Evolutionary conservation across 2,888 invertebrate species (phyloP), one percentile per base, ranked within the genome.

Genomic region (Xylocampa areola): DNA sequence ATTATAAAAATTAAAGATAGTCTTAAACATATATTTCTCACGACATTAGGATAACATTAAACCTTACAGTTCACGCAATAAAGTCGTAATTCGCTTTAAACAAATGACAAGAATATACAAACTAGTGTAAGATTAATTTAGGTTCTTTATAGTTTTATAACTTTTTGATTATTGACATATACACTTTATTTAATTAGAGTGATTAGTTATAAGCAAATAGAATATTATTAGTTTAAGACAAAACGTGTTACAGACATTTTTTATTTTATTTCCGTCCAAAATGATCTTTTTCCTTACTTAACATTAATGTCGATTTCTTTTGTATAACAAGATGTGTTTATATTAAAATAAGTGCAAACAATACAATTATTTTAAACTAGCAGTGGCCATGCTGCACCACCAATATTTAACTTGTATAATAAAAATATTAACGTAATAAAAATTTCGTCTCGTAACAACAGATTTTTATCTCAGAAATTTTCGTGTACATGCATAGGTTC

Each of bases 191-290:
- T 49, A 65, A 69, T 67, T 82, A 80, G 81, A 81, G 81, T 82
- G 79, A 71, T 69, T 77, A 79, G 51, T 76, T 73, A 72, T 71
- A 74, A 68, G 67, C 64, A 52, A 48, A 74, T 75, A 61, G 59
- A 71, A 52, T 78, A 61, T 59, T 53, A 36, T 70, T 59, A 74
- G 61, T 43, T 52, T 68, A 54, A 40, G 64, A 40, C 5, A 19
- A 47, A 52, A 44, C 16, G 35, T 37, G 43, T 76, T 57, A 23
- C 33, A 25, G 48, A 76, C 65, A 57, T 72, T 74, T 84, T 61
- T 84, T 76, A 74, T 77, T 74, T 88, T 44, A 49, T 89, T 85
- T 91, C 92, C 92, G 92, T 92, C 92, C 92, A 92, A 86, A 89
- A 78, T 52, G 30, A 60, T 73, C 61, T 68, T 63, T 81, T 81